Percentiles rank a stretch among this genome's conserved stretches.
Evolutionary conservation across 1,140 invertebrate genomes (phyloP).

Genomic region (Contarinia nasturtii): DNA sequence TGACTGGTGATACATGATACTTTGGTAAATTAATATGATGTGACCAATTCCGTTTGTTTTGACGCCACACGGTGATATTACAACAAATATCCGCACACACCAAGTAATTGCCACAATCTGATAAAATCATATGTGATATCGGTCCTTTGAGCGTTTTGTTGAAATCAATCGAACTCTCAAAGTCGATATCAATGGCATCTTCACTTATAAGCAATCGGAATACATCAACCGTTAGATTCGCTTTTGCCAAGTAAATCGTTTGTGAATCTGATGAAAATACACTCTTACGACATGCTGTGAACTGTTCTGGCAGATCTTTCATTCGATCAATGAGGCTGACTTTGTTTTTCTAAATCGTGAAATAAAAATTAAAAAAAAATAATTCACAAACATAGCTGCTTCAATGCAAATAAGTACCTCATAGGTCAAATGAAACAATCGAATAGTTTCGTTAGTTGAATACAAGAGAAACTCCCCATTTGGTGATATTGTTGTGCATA

Average conservation of each 20-base stretch:
- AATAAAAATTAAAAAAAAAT: no score
- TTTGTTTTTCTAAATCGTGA: conserved; percentile 17
- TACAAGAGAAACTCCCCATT: conserved; percentile 51
- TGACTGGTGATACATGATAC: conserved; percentile 41
- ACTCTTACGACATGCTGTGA: conserved; percentile 24
- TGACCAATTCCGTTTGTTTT: conserved; percentile 22
- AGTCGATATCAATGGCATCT: conserved; percentile 19
- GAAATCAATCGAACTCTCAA: conserved; percentile 7
- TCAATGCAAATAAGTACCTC: conserved; percentile 4
- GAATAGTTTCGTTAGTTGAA: conserved; percentile 41
- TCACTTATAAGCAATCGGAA: conserved; percentile 24
- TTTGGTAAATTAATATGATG: conserved; percentile 36
- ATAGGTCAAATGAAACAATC: conserved; percentile 39
- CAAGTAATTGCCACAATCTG: conserved; percentile 33
- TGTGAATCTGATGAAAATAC: conserved; percentile 25
- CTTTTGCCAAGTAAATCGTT: conserved; percentile 16
- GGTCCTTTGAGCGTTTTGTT: conserved; percentile 7
- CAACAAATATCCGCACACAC: conserved; percentile 35
- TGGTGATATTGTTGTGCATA: conserved; percentile 44
- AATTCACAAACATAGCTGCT: no score
- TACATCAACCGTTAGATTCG: conserved; percentile 13
- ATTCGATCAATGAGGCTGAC: conserved; percentile 25
- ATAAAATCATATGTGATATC: conserved; percentile 6
- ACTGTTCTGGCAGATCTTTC: conserved; percentile 21
- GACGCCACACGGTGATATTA: conserved; percentile 37